Conservation (phyloP, 2,797 vertebrate genomes). For the Sebastes taczanowskii region DNA sequence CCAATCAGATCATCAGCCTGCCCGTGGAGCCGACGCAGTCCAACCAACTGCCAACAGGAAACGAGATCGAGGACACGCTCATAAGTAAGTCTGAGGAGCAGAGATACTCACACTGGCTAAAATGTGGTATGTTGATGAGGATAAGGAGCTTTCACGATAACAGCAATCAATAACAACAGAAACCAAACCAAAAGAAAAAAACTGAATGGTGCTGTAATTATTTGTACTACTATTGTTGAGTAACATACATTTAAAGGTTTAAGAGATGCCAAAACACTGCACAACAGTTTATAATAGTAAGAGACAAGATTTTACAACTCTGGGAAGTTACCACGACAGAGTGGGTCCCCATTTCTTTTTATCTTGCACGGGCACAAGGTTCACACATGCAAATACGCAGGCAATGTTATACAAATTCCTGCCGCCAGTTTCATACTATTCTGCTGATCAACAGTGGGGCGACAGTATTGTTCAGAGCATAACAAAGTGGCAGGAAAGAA, state of each 20-base stretch:
- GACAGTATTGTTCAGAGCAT: not conserved
- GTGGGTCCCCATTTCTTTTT: not conserved
- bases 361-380: not conserved
- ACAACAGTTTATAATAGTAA: not conserved
- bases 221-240: not conserved
- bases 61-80: conserved; percentile 87
- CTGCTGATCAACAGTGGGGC: not conserved
- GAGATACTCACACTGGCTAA: not conserved
- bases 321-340: no score
- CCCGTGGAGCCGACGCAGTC: conserved; percentile 80
- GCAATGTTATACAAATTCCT: not conserved
- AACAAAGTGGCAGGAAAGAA: not conserved
- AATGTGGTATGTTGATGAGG: not conserved
- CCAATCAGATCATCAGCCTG: conserved; percentile 85
- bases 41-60: conserved; percentile 84
- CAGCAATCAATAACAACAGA: not conserved
- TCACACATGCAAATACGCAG: not conserved
- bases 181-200: not conserved
- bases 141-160: not conserved
- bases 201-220: not conserved
- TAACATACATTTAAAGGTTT: no score
- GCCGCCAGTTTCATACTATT: not conserved
- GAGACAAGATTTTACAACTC: not conserved
- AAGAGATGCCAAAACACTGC: not conserved
- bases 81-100: conserved; percentile 84